phyloP scores from a whole-genome alignment of 2,888 invertebrate genomes.

The Andricus quercusramuli region DNA sequence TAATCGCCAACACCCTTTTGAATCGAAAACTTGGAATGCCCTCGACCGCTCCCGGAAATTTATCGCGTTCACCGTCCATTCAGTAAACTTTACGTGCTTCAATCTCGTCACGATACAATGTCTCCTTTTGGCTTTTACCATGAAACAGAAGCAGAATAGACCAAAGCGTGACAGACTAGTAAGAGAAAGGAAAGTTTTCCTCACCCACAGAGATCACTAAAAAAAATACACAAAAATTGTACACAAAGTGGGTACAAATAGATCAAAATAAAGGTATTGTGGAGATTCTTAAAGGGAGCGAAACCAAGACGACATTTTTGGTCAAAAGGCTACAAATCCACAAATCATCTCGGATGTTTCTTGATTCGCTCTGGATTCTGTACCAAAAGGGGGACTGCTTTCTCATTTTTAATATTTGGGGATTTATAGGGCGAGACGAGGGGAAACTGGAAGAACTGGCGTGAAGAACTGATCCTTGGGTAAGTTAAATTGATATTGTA shows the following conservation, averaged over 20 bases:
- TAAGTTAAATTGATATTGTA: neutral
- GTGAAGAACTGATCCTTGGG: neutral
- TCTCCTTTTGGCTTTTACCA: conserved; percentile 48
- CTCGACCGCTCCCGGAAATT: conserved; percentile 67
- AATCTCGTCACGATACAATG: conserved; percentile 55
- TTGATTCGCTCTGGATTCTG: neutral
- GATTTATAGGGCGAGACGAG: conserved; percentile 26
- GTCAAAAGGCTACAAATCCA: neutral
- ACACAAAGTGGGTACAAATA: neutral
- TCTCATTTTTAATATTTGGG: conserved; percentile 17
- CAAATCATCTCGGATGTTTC: neutral
- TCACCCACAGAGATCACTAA: conserved; percentile 5
- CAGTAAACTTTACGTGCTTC: conserved; percentile 45
- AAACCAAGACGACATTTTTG: neutral
- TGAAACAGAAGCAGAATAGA: conserved; percentile 47
- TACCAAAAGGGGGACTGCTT: neutral
- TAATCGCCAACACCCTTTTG: conserved; percentile 64
- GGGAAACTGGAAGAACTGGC: neutral
- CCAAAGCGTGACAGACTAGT: conserved; percentile 1
- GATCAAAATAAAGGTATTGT: neutral
- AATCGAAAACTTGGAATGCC: conserved; percentile 73
- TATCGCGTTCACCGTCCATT: conserved; percentile 71
- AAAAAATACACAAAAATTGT: neutral
- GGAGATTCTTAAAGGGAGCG: neutral
- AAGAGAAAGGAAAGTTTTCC: conserved; percentile 21